A percentile compares a stretch with the other conserved stretches of the same genome.
These are phyloP conservation scores for Leptodactylus fallax DNA, from an alignment of 2,797 vertebrate species.

Conservation along the genomic window DNA sequence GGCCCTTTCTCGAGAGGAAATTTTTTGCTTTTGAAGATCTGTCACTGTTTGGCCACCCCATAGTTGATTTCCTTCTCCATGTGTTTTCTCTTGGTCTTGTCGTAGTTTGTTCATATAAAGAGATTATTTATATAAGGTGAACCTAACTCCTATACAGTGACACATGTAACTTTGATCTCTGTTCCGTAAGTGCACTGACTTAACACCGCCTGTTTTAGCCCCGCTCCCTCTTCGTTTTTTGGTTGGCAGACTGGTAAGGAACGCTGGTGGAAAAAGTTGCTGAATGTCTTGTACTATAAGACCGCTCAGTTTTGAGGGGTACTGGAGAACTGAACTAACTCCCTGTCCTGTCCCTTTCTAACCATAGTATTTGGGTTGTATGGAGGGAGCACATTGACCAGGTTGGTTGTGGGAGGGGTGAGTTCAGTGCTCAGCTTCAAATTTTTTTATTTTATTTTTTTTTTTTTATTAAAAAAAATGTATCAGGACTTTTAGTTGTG, in stretches of 20 bases:
- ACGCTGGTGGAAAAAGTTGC: neutral
- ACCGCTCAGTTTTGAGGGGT: neutral
- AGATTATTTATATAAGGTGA: constrained; percentile 28
- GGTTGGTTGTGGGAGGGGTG: constrained; percentile 17
- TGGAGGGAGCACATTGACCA: constrained; percentile 19
- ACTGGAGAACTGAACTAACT: neutral
- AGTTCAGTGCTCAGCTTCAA: neutral
- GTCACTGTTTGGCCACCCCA: neutral
- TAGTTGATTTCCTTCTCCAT: neutral
- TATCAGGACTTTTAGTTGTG: constrained; percentile 55
- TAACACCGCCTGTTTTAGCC: neutral
- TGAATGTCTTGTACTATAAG: neutral
- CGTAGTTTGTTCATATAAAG: constrained; percentile 28
- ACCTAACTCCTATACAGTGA: constrained; percentile 33
- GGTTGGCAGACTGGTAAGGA: neutral
- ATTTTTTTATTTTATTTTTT: constrained; percentile 30
- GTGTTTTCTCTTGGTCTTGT: constrained; percentile 36
- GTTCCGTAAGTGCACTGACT: constrained; percentile 20
- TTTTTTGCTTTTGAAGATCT: constrained; percentile 18
- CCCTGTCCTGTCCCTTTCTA: neutral
- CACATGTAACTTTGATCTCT: constrained; percentile 19
- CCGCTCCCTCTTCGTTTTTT: neutral
- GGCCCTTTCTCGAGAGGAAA: neutral
- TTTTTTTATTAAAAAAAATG: constrained; percentile 15
- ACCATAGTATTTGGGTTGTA: constrained; percentile 10